phyloP scores from a whole-genome alignment of 2,888 invertebrate genomes.

The Amiota mariae region DNA sequence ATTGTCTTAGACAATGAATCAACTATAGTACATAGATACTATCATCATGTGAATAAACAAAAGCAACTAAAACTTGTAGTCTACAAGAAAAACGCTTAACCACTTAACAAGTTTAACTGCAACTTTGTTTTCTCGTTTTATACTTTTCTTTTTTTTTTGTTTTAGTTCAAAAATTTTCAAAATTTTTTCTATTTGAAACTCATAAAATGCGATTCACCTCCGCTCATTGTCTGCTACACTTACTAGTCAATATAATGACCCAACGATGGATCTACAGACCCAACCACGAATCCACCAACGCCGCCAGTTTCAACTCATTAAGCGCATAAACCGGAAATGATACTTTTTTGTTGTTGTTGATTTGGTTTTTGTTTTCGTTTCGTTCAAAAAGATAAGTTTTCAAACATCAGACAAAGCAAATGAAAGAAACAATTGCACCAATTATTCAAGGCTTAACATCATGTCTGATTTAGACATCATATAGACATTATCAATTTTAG shows the following conservation, averaged over 20 bases:
- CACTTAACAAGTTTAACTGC: slow-evolving; percentile 56
- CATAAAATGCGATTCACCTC: slow-evolving; percentile 13
- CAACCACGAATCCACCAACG: not conserved
- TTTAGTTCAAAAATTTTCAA: no score
- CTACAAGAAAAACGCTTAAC: slow-evolving; percentile 34
- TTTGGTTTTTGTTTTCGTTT: not conserved
- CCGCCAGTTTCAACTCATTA: slow-evolving; percentile 63
- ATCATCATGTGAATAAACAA: not conserved
- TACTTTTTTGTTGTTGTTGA: slow-evolving; percentile 18
- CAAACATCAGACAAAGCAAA: not conserved
- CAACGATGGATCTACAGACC: not conserved
- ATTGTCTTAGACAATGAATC: no score
- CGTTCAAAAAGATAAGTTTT: slow-evolving; percentile 1
- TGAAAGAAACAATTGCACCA: no score
- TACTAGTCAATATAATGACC: not conserved
- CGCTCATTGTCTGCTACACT: not conserved
- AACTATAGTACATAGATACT: no score
- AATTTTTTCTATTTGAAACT: not conserved
- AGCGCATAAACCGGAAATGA: slow-evolving; percentile 40
- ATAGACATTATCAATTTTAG: no score
- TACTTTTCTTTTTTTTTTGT: no score
- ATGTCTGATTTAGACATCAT: no score
- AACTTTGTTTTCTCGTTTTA: slow-evolving; percentile 42
- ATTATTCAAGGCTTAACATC: no score
- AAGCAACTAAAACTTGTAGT: no score